These are phyloP conservation scores for Galbula dea DNA, from an alignment of 2,113 vertebrate genomes.

Conservation along the genomic window DNA sequence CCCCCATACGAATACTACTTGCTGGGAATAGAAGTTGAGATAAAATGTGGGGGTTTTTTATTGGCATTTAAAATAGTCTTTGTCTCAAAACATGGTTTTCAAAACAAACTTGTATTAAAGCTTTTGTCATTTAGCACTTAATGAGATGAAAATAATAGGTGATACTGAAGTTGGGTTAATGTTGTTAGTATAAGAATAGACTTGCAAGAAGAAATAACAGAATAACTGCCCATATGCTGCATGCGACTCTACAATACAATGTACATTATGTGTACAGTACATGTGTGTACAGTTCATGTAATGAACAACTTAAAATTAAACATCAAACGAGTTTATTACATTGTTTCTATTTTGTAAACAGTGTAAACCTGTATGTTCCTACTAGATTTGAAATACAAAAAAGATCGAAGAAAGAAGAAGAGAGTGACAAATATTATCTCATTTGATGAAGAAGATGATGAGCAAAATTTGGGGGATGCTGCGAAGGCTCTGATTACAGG, in stretches of 20 bases:
- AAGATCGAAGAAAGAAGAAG: slow-evolving; percentile 91
- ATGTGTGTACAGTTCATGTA: not conserved
- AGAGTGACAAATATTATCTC: slow-evolving; percentile 97
- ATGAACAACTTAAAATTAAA: not conserved
- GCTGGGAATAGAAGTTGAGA: not conserved
- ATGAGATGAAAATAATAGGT: not conserved
- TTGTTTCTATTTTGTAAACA: not conserved
- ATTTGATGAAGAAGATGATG: slow-evolving; percentile 89
- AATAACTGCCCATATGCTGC: not conserved
- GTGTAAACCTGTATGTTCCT: not conserved
- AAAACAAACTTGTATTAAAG: not conserved
- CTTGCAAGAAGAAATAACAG: not conserved
- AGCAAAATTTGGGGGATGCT: slow-evolving; percentile 64
- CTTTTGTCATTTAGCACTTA: not conserved
- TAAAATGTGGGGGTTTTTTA: not conserved
- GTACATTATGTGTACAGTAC: not conserved
- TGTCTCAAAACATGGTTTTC: not conserved
- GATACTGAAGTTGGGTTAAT: not conserved
- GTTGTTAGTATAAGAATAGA: not conserved
- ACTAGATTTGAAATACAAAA: slow-evolving; percentile 82
- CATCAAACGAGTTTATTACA: not conserved
- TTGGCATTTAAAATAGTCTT: not conserved
- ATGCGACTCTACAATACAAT: not conserved
- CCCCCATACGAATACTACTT: not conserved
- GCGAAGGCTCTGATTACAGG: slow-evolving; percentile 36